A percentile compares a stretch with the other conserved stretches of the same genome.
These are phyloP conservation scores for Danaus chrysippus DNA, from an alignment of 2,888 invertebrate species.

Conservation along the genomic window DNA sequence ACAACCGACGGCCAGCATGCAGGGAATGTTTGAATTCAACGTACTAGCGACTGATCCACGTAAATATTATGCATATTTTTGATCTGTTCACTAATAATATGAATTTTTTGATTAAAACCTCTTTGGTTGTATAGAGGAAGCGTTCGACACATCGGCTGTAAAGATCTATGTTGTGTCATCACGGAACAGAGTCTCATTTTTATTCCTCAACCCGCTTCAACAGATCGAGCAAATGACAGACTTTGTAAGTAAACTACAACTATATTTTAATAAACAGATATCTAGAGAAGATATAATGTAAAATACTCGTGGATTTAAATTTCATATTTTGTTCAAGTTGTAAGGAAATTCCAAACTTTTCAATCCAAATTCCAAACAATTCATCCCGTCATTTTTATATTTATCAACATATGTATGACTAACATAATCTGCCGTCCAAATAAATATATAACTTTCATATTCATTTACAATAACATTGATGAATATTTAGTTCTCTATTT, in stretches of 20 bases:
- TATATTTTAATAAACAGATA: too few species aligned
- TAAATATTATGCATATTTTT: slow-evolving; percentile 36
- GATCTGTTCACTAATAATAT: not conserved
- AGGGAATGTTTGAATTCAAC: slow-evolving; percentile 80
- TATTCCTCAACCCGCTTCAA: slow-evolving; percentile 72
- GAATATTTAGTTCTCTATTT: too few species aligned
- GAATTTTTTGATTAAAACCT: not conserved
- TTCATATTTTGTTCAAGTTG: too few species aligned
- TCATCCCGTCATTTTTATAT: too few species aligned
- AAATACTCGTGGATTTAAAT: too few species aligned
- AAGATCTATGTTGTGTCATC: slow-evolving; percentile 80
- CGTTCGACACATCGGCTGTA: slow-evolving; percentile 62
- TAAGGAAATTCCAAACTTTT: too few species aligned
- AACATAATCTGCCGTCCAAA: too few species aligned
- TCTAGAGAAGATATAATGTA: too few species aligned
- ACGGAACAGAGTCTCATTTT: slow-evolving; percentile 76
- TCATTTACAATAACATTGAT: too few species aligned
- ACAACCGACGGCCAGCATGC: slow-evolving; percentile 74
- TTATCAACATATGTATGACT: too few species aligned
- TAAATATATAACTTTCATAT: too few species aligned
- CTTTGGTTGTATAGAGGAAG: slow-evolving; percentile 45
- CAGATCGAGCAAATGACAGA: slow-evolving; percentile 54
- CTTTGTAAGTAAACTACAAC: slow-evolving; percentile 64
- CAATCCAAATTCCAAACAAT: too few species aligned
- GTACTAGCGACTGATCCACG: slow-evolving; percentile 76